Evolutionary conservation across 2,888 invertebrate species (phyloP).

Genomic region (Crepidodera aurea): DNA sequence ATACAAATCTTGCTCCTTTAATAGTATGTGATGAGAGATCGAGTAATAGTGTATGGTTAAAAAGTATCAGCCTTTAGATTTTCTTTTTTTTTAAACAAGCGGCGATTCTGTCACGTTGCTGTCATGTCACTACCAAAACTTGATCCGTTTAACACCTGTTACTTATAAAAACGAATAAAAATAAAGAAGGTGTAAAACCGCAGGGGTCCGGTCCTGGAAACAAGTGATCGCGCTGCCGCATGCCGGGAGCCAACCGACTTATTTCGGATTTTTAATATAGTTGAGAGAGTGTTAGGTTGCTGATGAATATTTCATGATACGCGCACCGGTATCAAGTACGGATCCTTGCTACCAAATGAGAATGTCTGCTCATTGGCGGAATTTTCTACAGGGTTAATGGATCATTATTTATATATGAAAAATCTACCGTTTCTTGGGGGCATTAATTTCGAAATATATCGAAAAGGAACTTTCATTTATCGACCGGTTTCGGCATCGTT

Average conservation of each 20-base stretch:
- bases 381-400: not conserved
- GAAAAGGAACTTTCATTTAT: too few species aligned
- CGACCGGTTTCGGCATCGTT: too few species aligned
- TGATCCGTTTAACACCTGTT: not conserved
- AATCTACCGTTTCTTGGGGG: too few species aligned
- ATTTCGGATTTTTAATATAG: slow-evolving; percentile 63
- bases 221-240: slow-evolving; percentile 47
- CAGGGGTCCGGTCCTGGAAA: slow-evolving; percentile 49
- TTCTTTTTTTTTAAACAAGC: too few species aligned
- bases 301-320: slow-evolving; percentile 64
- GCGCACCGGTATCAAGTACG: slow-evolving; percentile 59
- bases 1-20: too few species aligned
- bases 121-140: too few species aligned
- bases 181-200: slow-evolving; percentile 2
- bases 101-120: too few species aligned
- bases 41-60: too few species aligned
- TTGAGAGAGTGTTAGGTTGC: slow-evolving; percentile 59
- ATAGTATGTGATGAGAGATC: too few species aligned
- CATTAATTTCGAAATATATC: too few species aligned
- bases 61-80: too few species aligned
- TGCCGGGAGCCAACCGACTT: slow-evolving; percentile 52
- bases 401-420: too few species aligned
- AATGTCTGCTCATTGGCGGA: slow-evolving; percentile 31
- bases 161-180: not conserved
- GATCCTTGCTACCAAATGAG: slow-evolving; percentile 57